These are phyloP conservation scores for Karalla daura DNA, from an alignment of 2,797 vertebrate species.

Conservation along the genomic window DNA sequence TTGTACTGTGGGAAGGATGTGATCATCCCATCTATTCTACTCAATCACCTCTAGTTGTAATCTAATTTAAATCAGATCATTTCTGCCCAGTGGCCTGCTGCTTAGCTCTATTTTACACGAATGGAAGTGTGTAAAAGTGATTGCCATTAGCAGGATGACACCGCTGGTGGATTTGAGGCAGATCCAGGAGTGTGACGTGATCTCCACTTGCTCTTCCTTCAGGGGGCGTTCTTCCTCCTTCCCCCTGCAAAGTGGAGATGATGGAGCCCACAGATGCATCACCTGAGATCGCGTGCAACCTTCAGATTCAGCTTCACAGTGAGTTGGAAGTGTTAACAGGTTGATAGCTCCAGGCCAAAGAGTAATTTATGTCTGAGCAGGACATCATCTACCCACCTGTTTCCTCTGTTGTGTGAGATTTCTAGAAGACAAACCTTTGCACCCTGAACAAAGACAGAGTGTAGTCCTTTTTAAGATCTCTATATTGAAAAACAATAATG, in stretches of 20 bases:
- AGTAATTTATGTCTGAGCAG: constrained; percentile 22
- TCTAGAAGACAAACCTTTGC: no score
- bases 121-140: background rate
- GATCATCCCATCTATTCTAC: constrained; percentile 8
- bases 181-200: constrained; percentile 14
- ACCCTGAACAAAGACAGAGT: no score
- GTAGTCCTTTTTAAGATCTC: no score
- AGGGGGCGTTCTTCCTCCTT: background rate
- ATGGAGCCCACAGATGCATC: constrained; percentile 28
- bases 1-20: constrained; percentile 21
- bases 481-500: no score
- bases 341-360: constrained; percentile 11
- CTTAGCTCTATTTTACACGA: constrained; percentile 2
- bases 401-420: no score
- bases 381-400: background rate
- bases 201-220: constrained; percentile 9
- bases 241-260: constrained; percentile 11
- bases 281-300: constrained; percentile 39
- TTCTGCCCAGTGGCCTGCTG: background rate
- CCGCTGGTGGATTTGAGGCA: background rate
- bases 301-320: constrained; percentile 31
- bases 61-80: constrained; percentile 11
- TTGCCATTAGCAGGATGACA: background rate
- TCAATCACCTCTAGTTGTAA: background rate
- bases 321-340: constrained; percentile 36